Conservation (phyloP, 2,113 vertebrate genomes). For the Saguinus imperator region DNA sequence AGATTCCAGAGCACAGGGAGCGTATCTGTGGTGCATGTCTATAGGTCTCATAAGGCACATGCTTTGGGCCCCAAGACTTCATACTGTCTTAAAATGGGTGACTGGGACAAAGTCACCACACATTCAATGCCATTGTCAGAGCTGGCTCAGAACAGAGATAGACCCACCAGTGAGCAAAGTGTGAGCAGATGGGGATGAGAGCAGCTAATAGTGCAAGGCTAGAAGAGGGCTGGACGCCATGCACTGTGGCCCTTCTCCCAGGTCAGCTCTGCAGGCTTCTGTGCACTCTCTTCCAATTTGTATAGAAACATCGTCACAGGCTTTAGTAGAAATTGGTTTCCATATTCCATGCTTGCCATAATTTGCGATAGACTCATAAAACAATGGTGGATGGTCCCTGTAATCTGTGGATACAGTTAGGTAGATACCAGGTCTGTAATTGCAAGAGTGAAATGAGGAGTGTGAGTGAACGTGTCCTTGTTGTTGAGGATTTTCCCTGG, state of each 20-base stretch:
- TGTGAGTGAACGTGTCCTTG: accelerated
- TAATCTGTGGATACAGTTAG: no score
- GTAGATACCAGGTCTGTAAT: background rate
- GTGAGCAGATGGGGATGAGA: background rate
- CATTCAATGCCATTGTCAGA: accelerated
- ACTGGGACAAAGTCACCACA: no score
- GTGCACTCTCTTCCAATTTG: accelerated
- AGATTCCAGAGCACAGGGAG: background rate
- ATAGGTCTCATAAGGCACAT: background rate
- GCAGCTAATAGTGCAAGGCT: accelerated
- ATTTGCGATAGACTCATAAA: background rate
- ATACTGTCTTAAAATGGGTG: background rate
- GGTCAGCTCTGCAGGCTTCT: background rate
- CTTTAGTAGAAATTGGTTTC: background rate
- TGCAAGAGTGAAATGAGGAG: background rate
- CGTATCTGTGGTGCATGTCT: background rate
- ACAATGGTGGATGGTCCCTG: no score
- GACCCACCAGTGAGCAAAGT: background rate
- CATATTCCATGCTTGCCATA: background rate
- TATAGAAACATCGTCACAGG: accelerated
- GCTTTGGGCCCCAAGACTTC: background rate
- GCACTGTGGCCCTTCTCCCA: no score
- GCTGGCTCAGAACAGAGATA: background rate
- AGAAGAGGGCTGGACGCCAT: background rate
- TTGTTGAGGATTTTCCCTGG: background rate